Evolutionary conservation across 1,140 invertebrate genomes (phyloP), one percentile per base, ranked within the genome.

Genomic region (Drosophila tristis): DNA sequence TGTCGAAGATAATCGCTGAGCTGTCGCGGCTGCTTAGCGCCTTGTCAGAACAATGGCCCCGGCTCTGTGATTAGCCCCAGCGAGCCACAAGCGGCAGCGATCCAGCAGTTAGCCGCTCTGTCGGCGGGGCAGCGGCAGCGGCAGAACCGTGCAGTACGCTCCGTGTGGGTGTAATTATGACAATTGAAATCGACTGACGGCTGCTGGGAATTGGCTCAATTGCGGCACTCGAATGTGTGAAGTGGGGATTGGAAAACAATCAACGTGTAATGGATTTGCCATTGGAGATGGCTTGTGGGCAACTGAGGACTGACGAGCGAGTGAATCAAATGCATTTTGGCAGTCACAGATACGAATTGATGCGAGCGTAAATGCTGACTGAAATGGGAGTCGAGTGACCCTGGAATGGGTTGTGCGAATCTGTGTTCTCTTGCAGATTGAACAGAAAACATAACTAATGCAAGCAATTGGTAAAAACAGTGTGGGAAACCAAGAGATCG

Each of bases 11-110:
- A 84, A 84, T 84, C 63, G 80, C 43, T 39, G 70, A 56, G 62
- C 47, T 74, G 73, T 80, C 65, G 72, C 65, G 75, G 70, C 81
- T 86, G 82, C 84, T 86, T 86, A 89, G 80, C 82, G 78, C 82
- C 82, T 89, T 79, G 78, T 79, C 82, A 89, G 82, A 78, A 75
- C 70, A 86, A 86, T 86, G 57, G 49, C 51, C 63, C 25, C 51
- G 57, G 9, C 50, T 56, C 59, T 50, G 60, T 72, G 76, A 78
- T 78, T 78, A 78, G 75, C 35, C 54, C 39, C 25, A 39, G 35
- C 11, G 11, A 39, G 13, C 35, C 35, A 54, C 44, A 54, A 47
- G 62, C 8, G 31, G 8, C 29, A 8, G 7, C 58, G 70, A 49
- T 60, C 25, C 42, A 8, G 57, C 5, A 39, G 63, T 67, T 67